A percentile compares a stretch with the other conserved stretches of the same genome.
Conservation (phyloP, 2,888 invertebrate species). For the Ferrisia virgata region DNA sequence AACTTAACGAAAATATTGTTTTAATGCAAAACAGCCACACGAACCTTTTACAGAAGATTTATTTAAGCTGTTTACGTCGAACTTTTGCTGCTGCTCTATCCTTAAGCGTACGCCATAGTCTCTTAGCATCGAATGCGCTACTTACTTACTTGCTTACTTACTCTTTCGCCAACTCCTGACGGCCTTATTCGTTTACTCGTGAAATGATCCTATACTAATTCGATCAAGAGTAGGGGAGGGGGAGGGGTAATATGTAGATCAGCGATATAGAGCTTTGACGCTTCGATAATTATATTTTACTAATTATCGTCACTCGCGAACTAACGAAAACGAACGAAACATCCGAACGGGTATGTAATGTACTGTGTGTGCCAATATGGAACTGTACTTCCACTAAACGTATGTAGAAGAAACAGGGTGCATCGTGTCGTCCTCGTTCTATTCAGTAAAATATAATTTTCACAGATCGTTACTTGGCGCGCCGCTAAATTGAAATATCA, state of each 20-base stretch:
- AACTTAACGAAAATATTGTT: slow-evolving; percentile 33
- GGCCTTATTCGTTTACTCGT: background rate
- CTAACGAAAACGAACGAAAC: background rate
- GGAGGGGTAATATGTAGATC: background rate
- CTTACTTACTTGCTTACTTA: background rate
- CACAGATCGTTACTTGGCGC: slow-evolving; percentile 1
- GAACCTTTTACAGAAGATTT: slow-evolving; percentile 32
- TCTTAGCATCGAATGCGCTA: background rate
- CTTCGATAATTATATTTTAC: background rate
- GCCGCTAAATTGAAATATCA: slow-evolving; percentile 5
- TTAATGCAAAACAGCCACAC: slow-evolving; percentile 29
- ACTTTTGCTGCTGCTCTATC: background rate
- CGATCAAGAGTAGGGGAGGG: no score
- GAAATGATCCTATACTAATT: background rate
- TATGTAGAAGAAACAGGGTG: background rate
- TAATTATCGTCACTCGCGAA: background rate
- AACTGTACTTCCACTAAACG: background rate
- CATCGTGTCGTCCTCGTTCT: background rate
- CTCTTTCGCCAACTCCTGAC: background rate
- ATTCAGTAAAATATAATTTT: background rate
- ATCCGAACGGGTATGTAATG: background rate
- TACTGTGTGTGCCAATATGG: no score
- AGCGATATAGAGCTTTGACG: background rate
- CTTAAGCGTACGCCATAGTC: background rate
- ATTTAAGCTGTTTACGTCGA: slow-evolving; percentile 29